These are phyloP conservation scores for Lutraria lutraria DNA, from an alignment of 2,888 invertebrate species.

Conservation along the genomic window DNA sequence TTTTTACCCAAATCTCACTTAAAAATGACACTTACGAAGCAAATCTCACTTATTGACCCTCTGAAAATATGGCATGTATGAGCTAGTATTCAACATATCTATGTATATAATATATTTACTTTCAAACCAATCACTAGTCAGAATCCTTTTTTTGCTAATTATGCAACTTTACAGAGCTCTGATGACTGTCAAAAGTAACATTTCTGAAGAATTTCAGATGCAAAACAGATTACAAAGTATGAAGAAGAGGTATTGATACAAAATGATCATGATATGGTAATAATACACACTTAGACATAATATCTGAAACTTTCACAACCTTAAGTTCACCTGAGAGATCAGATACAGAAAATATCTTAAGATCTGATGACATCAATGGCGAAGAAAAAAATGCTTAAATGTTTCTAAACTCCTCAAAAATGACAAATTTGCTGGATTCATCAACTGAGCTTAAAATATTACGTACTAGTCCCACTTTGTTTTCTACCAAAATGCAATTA, in stretches of 20 bases:
- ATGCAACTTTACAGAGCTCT: fast-evolving
- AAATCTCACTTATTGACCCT: too few species aligned
- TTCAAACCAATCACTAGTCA: background rate
- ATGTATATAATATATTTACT: too few species aligned
- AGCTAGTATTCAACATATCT: too few species aligned
- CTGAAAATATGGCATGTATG: too few species aligned
- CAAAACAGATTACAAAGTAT: background rate
- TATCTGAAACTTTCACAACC: conserved; percentile 22
- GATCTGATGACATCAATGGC: conserved; percentile 40
- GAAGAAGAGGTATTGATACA: background rate
- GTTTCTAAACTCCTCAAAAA: conserved; percentile 36
- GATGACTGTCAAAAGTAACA: background rate
- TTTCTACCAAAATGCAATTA: conserved; percentile 52
- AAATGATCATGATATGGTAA: conserved; percentile 12
- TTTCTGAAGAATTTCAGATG: background rate
- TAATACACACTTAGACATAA: conserved; percentile 54
- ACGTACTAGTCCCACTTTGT: conserved; percentile 52
- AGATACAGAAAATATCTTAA: conserved; percentile 45
- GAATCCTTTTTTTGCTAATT: background rate
- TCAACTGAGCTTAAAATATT: conserved; percentile 50
- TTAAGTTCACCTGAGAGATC: conserved; percentile 24
- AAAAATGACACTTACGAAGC: too few species aligned
- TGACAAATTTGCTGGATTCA: conserved; percentile 23
- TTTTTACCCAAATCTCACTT: too few species aligned
- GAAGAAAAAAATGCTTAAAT: conserved; percentile 21